Evolutionary conservation across 2,888 invertebrate species (phyloP).

Genomic region (Hipparchia semele): DNA sequence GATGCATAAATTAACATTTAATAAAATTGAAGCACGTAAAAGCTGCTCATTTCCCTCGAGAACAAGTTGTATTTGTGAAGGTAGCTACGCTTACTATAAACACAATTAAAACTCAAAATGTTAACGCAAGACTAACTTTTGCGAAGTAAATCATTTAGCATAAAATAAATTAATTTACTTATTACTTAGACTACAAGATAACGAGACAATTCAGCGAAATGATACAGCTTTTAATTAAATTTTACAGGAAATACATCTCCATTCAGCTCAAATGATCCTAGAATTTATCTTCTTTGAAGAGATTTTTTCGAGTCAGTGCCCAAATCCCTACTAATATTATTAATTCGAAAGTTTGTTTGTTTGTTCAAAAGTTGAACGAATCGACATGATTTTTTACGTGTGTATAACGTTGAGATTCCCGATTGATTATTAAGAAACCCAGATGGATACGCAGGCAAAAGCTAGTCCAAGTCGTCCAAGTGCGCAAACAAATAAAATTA

Average conservation of each 20-base stretch:
- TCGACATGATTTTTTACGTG: too few species aligned
- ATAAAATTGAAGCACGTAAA: background rate
- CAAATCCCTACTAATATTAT: too few species aligned
- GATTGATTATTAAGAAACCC: too few species aligned
- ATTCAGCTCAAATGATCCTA: background rate
- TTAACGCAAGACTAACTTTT: background rate
- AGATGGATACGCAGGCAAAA: too few species aligned
- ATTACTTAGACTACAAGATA: background rate
- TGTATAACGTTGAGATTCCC: too few species aligned
- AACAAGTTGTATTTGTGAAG: background rate
- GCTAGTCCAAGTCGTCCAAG: too few species aligned
- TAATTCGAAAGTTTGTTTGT: too few species aligned
- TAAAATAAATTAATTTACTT: constrained; percentile 1
- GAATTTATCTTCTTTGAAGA: background rate
- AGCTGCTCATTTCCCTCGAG: background rate
- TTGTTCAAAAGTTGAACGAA: too few species aligned
- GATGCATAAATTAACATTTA: background rate
- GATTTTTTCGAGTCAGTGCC: too few species aligned
- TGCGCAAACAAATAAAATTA: too few species aligned
- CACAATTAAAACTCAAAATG: background rate
- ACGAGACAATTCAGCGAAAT: background rate
- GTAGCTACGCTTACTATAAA: background rate
- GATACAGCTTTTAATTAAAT: background rate
- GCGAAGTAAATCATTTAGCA: background rate
- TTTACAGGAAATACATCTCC: constrained; percentile 6